phyloP scores from a whole-genome alignment of 2,888 invertebrate species.

The Aspidapion aeneum region DNA sequence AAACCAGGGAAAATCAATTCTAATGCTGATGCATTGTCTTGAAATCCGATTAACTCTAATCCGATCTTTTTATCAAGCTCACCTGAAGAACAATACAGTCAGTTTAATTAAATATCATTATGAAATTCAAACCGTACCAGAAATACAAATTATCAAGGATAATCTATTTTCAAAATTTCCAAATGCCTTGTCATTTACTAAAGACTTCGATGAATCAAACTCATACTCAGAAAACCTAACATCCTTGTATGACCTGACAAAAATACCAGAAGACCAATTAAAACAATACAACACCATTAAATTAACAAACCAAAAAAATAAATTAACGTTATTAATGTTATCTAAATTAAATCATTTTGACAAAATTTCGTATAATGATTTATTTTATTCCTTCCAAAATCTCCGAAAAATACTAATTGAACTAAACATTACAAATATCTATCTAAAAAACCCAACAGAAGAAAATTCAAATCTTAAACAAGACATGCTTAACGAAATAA shows the following conservation, averaged over 20 bases:
- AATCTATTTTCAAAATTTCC: slow-evolving; percentile 1
- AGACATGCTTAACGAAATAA: slow-evolving; percentile 14
- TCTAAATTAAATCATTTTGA: slow-evolving; percentile 1
- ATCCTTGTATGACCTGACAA: neutral
- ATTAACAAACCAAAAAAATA: neutral
- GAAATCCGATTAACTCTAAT: neutral
- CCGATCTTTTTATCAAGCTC: neutral
- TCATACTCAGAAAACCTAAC: neutral
- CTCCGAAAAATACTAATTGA: slow-evolving; percentile 11
- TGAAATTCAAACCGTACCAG: neutral
- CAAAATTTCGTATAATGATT: slow-evolving; percentile 4
- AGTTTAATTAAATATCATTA: slow-evolving; percentile 1
- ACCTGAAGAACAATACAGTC: neutral
- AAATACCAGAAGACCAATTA: neutral
- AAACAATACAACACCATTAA: neutral
- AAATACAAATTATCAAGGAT: neutral
- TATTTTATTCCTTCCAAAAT: neutral
- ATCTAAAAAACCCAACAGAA: slow-evolving; percentile 14
- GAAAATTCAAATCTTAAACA: slow-evolving; percentile 11
- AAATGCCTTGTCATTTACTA: neutral
- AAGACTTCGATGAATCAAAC: neutral
- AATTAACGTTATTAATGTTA: neutral
- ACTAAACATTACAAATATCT: slow-evolving; percentile 15
- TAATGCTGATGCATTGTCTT: slow-evolving; percentile 21
- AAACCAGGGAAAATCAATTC: slow-evolving; percentile 31